phyloP scores from a whole-genome alignment of 2,888 invertebrate genomes.

The Crossocerus cetratus region DNA sequence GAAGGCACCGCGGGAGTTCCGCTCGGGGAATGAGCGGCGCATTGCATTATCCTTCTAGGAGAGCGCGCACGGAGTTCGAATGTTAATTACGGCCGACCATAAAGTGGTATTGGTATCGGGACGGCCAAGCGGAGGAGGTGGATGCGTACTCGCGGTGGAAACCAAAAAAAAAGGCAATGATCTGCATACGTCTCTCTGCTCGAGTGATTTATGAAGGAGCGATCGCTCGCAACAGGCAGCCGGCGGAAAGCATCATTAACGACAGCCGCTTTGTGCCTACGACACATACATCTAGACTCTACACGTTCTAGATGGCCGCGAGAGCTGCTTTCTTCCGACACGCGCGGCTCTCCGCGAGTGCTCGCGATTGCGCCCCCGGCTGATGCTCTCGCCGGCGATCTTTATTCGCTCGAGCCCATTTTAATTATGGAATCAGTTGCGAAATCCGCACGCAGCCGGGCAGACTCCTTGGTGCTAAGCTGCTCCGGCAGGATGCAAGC shows the following conservation, averaged over 20 bases:
- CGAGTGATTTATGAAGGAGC: slow-evolving; percentile 50
- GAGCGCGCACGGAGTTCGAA: neutral
- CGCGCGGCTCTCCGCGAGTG: slow-evolving; percentile 18
- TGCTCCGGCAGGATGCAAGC: neutral
- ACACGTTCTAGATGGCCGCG: no score
- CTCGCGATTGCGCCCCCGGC: slow-evolving; percentile 3
- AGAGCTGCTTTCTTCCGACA: slow-evolving; percentile 36
- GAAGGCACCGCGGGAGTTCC: no score
- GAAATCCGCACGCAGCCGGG: neutral
- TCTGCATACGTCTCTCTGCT: slow-evolving; percentile 48
- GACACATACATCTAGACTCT: slow-evolving; percentile 32
- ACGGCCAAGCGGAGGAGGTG: neutral
- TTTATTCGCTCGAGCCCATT: neutral
- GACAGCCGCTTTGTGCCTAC: slow-evolving; percentile 45
- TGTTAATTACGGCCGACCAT: slow-evolving; percentile 23
- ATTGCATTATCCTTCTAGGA: no score
- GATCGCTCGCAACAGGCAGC: slow-evolving; percentile 21
- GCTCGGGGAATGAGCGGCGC: no score
- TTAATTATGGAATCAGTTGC: slow-evolving; percentile 3
- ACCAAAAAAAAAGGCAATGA: slow-evolving; percentile 44
- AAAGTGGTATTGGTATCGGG: neutral
- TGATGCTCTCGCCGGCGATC: neutral
- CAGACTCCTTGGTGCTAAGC: neutral
- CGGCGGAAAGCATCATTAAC: slow-evolving; percentile 43
- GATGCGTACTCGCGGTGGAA: slow-evolving; percentile 19